Base-by-base conservation (phyloP, 2,888 invertebrate genomes). In the Lymantria dispar region DNA sequence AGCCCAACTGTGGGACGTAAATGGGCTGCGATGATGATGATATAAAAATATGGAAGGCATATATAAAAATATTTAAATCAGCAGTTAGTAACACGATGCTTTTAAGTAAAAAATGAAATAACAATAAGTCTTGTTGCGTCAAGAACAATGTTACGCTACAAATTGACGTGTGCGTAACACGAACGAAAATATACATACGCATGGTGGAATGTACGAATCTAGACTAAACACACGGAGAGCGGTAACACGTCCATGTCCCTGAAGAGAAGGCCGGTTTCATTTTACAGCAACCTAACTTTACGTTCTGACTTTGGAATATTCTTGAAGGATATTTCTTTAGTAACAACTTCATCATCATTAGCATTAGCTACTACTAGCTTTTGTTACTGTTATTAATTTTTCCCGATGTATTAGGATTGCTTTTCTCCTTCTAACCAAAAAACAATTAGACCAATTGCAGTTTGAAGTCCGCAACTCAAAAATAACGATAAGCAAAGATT, bases 221-320 rank as follows among this genome's bases (percentile, higher is more conserved):
- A 70, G 72, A 72, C 71, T 72, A 72, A 72, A 72, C 72, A 71
- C 56, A 64, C 51, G 44, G 41, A 14, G 44, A 55, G 39, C 13
- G 48, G 41, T 54, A 52, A 45, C 48, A 44, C 30, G 48, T 37
- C 43, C 36, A 40, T 42, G 29, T 44, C 50, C 46, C 54, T 54
- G 52, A 54, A 41, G 45, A 57, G 5, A 52, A 31, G n/a, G 30
- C 2, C 39, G 10, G n/a, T 41, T 29, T 38, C 15, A 43, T 43
- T 48, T 8, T 43, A 11, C 13, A 14, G 14, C 7, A 11, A n/a
- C 14, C 10, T 9, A 9, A 41, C 15, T 41, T 41, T 40, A 2
- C 7, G 13, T 40, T 40, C n/a, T n/a, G n/a, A 22, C 22, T 5
- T 22, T 22, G 22, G 3, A 3, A 22, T 5, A 22, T 22, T 22